Conservation (phyloP, 2,113 vertebrate genomes). For the Otis tarda region DNA sequence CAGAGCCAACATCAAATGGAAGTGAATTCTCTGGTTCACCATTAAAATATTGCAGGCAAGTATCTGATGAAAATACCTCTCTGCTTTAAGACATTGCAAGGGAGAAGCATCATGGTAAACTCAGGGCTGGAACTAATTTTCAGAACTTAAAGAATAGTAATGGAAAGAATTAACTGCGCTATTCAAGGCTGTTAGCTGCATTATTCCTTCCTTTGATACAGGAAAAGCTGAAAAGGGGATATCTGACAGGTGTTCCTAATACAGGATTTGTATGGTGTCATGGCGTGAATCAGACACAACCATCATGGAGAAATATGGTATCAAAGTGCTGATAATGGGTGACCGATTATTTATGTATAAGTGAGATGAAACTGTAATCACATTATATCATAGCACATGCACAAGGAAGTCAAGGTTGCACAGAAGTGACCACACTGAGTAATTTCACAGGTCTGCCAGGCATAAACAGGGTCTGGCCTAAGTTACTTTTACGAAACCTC, state of each 20-base stretch:
- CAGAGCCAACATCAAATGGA: slow-evolving; percentile 83
- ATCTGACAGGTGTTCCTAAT: background rate
- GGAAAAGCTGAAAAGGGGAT: background rate
- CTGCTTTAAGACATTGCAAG: background rate
- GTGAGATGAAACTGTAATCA: background rate
- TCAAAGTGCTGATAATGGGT: background rate
- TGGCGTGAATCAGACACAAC: background rate
- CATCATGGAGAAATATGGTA: background rate
- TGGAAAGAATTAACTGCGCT: background rate
- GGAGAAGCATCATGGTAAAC: background rate
- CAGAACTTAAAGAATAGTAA: background rate
- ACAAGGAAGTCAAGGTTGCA: background rate
- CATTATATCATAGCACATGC: background rate
- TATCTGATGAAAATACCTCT: background rate
- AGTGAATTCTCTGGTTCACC: slow-evolving; percentile 83
- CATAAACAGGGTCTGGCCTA: background rate
- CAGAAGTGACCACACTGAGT: background rate
- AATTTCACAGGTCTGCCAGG: background rate
- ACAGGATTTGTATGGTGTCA: background rate
- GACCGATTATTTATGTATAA: background rate
- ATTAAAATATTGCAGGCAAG: slow-evolving; percentile 89
- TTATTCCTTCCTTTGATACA: background rate
- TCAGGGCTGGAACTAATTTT: background rate
- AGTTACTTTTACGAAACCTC: background rate
- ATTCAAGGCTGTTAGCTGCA: background rate